phyloP scores from a whole-genome alignment of 2,888 invertebrate species.

The Achlya flavicornis region DNA sequence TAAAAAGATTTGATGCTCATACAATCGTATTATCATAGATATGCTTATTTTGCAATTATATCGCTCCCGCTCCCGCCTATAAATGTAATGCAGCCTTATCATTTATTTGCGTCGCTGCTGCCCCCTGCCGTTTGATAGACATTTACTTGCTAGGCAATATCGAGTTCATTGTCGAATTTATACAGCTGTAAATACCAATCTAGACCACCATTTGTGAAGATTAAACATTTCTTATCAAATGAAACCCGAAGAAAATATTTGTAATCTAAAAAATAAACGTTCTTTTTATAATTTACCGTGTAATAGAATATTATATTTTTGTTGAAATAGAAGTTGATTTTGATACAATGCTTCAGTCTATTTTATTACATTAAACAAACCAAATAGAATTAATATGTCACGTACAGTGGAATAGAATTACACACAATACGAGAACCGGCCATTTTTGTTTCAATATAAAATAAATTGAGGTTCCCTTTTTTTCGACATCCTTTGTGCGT shows the following conservation, averaged over 20 bases:
- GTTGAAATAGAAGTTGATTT: background rate
- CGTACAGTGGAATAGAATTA: background rate
- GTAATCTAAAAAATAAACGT: background rate
- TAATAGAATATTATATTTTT: background rate
- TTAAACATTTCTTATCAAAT: constrained; percentile 6
- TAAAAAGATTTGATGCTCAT: no score
- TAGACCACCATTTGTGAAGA: background rate
- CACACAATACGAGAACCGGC: background rate
- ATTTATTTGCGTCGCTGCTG: background rate
- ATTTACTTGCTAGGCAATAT: background rate
- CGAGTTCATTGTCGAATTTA: background rate
- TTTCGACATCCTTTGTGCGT: background rate
- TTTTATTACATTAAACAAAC: background rate
- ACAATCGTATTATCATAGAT: no score
- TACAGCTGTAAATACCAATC: background rate
- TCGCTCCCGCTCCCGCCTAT: constrained; percentile 1
- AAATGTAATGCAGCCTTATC: background rate
- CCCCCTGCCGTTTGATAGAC: constrained; percentile 18
- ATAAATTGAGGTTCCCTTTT: background rate
- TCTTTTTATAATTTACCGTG: background rate
- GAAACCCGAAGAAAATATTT: background rate
- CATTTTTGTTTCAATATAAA: background rate
- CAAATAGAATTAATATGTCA: background rate
- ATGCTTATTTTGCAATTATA: background rate
- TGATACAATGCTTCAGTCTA: background rate